Evolutionary conservation across 2,797 vertebrate species (phyloP), one percentile per base, ranked within the genome.

Genomic region (Sebastes trivittatus): DNA sequence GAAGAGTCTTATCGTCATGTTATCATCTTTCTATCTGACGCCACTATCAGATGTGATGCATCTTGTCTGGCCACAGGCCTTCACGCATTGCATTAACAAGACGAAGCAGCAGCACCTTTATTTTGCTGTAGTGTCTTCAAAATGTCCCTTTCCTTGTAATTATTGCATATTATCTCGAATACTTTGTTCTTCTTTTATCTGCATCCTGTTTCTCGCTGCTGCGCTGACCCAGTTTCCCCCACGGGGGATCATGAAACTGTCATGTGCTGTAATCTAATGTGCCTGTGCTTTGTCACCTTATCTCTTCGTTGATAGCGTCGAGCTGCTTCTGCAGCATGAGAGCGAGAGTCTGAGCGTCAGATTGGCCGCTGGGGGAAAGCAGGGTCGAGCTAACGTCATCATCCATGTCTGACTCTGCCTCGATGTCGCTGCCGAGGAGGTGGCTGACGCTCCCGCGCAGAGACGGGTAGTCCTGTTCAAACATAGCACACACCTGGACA

Each of bases 271-370:
- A 77, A 81, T 77, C 75, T 65, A 74, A 80, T 85, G 80, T 72
- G 77, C 60, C 79, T 56, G 76, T 18, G 75, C 67, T 64, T 62
- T 54, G 76, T 88, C 89, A 97, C 98, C 98, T 97, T 94, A 99
- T 99, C 96, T 99, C 98, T 82, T 98, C 97, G 0, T 99, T 98
- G 94, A 99, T 99, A 84, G 97, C 98, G 52, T 99, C 98, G 67
- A 99, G 95, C 91, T 99, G 98, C 91, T 98, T 96, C 90, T 99
- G 98, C 49, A 99, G 94, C 98, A 99, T 99, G 87, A 98, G 96
- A 72, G 98, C 98, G 25, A 99, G 92, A 0, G 98, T 99, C 93
- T 99, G 98, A 20, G 98, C 98, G 0, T 99, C 98, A 0, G 98
- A 99, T 90, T 98, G 98, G 75, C 97, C 97, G 0, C 97, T 94